Conservation (phyloP, 2,113 vertebrate genomes). For the Menidia beryllina region DNA sequence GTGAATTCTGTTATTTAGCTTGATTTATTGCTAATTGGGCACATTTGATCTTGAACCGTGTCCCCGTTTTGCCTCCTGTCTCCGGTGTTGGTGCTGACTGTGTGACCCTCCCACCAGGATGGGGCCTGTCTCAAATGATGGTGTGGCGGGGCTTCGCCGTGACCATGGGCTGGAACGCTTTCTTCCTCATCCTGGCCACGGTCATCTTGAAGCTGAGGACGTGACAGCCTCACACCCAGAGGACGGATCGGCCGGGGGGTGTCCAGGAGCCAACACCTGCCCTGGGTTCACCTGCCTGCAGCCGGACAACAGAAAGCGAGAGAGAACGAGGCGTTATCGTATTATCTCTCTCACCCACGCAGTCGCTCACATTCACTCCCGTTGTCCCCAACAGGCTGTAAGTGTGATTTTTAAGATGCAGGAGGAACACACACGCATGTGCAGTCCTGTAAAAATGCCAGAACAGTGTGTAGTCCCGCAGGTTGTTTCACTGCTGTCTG, state of each 20-base stretch:
- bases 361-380: slow-evolving; percentile 12
- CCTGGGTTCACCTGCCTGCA: slow-evolving; percentile 26
- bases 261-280: slow-evolving; percentile 9
- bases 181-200: slow-evolving; percentile 84
- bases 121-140: slow-evolving; percentile 81
- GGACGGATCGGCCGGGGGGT: slow-evolving; percentile 11
- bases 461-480: background rate
- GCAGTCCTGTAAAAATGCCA: background rate
- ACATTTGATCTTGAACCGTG: background rate
- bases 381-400: slow-evolving; percentile 1
- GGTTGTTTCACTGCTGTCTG: slow-evolving; percentile 30
- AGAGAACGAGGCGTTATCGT: slow-evolving; percentile 21
- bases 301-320: slow-evolving; percentile 11
- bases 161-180: slow-evolving; percentile 84
- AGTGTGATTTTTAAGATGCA: slow-evolving; percentile 37
- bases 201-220: slow-evolving; percentile 83
- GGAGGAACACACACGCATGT: background rate
- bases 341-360: slow-evolving; percentile 7
- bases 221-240: slow-evolving; percentile 44
- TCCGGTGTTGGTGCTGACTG: background rate
- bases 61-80: background rate
- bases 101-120: slow-evolving; percentile 70
- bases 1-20: too few species aligned
- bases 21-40: too few species aligned
- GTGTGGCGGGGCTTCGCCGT: slow-evolving; percentile 84